These are phyloP conservation scores for Bergia puertoricense DNA, from an alignment of 92 coral and sea anemone genomes.

Conservation along the genomic window DNA sequence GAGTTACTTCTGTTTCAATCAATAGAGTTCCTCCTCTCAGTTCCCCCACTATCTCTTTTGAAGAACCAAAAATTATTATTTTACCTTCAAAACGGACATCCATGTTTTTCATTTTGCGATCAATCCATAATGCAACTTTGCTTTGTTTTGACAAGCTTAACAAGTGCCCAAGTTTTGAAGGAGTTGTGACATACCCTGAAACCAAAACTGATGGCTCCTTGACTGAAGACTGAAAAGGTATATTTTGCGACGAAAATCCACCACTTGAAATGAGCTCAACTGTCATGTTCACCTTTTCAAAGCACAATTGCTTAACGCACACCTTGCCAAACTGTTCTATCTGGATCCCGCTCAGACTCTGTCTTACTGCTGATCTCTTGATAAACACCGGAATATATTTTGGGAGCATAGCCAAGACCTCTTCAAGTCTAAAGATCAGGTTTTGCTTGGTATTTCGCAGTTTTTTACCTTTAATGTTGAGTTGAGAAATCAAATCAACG, in stretches of 20 bases:
- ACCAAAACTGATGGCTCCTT: neutral
- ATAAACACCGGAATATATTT: neutral
- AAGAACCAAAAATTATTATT: neutral
- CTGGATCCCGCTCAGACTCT: slow-evolving; percentile 29
- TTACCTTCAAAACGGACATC: neutral
- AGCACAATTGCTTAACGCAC: slow-evolving; percentile 38
- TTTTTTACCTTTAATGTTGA: neutral
- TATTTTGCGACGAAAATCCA: neutral
- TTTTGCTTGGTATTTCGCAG: neutral
- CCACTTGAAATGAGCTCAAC: slow-evolving; percentile 5
- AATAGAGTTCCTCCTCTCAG: neutral
- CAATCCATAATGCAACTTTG: neutral
- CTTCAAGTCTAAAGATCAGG: neutral
- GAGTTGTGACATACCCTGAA: neutral
- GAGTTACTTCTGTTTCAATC: neutral
- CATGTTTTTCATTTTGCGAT: neutral
- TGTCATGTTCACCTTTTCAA: slow-evolving; percentile 33
- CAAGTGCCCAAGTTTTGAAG: neutral
- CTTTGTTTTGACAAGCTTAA: neutral
- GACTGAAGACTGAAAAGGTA: neutral
- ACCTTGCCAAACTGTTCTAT: neutral
- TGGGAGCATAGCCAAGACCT: slow-evolving; percentile 11
- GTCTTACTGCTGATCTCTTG: neutral
- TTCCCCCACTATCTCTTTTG: neutral
- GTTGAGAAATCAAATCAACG: neutral